Base-by-base conservation (phyloP, 1,140 invertebrate species). In the Zaprionus tsacasi region DNA sequence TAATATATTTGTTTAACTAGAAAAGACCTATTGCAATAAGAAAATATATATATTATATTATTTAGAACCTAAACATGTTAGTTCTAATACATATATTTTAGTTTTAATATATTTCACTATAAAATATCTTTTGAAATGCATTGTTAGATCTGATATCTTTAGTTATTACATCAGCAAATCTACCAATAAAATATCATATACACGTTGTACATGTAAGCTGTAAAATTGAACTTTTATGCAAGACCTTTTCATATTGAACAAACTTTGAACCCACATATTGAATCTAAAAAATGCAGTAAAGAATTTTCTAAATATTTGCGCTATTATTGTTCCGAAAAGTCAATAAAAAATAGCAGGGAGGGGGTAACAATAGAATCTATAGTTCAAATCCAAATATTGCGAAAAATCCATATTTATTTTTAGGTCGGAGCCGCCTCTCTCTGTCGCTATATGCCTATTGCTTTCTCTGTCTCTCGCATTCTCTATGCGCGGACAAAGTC, bases 401-500 rank as follows among this genome's bases (percentile, higher is more conserved):
- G 33, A 45, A 15, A 45, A 15, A 45, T 7, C 40, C 8, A 45
- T 45, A 45, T 45, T 45, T 45, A 45, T 45, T 45, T 45, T n/a
- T 45, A 45, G 40, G 40, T 45, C 21, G 15, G 10, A 48, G 8
- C 6, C 3, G 38, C 7, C 57, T 25, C 7, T 8, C 12, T 7
- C 25, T 58, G 1, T 35, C 25, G 48, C 15, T 15, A 21, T 21
- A 2, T 21, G 21, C 21, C 13, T 15, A 11, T 50, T n/a, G 15
- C 36, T 35, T 11, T 15, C 15, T 36, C 11, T 36, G 36, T 33
- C 35, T 17, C 36, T 21, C 3, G 21, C 43, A n/a, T 6, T 43
- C 27, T 30, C 43, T 43, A 21, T 13, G 65, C 70, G 67, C 48
- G 35, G 38, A 33, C 60, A 27, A 71, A 69, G 56, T 67, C 81